Conservation (phyloP, 2,113 vertebrate genomes). For the Xiphorhynchus elegans region DNA sequence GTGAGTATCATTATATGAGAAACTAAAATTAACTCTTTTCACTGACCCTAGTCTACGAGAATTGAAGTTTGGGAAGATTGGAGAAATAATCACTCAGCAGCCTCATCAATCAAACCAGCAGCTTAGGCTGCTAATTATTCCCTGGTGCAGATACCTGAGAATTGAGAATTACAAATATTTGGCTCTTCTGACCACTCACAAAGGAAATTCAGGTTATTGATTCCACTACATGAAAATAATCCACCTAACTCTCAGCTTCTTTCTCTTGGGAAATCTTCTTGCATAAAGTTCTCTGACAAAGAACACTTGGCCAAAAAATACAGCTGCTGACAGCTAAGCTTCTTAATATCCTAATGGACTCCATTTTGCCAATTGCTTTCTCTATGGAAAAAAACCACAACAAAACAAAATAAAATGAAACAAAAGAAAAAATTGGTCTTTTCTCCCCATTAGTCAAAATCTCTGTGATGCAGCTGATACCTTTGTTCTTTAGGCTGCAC, state of each 20-base stretch:
- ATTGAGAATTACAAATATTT: slow-evolving; percentile 16
- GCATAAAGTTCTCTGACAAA: slow-evolving; percentile 43
- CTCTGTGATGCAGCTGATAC: not conserved
- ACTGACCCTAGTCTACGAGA: not conserved
- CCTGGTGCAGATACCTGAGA: slow-evolving; percentile 12
- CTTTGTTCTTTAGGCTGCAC: not conserved
- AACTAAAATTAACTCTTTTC: not conserved
- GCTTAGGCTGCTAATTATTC: slow-evolving; percentile 54
- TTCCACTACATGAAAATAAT: slow-evolving; percentile 49
- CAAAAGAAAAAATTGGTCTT: not conserved
- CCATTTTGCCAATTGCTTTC: not conserved
- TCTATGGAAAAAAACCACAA: not conserved
- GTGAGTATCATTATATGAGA: not conserved
- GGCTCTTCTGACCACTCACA: slow-evolving; percentile 37
- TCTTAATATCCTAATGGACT: not conserved
- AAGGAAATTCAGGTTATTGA: slow-evolving; percentile 47
- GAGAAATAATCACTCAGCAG: slow-evolving; percentile 44
- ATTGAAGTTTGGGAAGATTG: slow-evolving; percentile 2
- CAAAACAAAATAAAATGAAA: not conserved
- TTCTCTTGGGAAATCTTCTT: slow-evolving; percentile 41
- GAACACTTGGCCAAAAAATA: not conserved
- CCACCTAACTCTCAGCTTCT: slow-evolving; percentile 17
- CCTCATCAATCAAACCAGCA: slow-evolving; percentile 60
- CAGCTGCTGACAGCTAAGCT: not conserved
- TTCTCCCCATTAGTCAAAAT: not conserved